Percentiles rank a stretch among this genome's conserved stretches.
Conservation (phyloP, 2,113 vertebrate genomes). For the Fukomys damarensis region DNA sequence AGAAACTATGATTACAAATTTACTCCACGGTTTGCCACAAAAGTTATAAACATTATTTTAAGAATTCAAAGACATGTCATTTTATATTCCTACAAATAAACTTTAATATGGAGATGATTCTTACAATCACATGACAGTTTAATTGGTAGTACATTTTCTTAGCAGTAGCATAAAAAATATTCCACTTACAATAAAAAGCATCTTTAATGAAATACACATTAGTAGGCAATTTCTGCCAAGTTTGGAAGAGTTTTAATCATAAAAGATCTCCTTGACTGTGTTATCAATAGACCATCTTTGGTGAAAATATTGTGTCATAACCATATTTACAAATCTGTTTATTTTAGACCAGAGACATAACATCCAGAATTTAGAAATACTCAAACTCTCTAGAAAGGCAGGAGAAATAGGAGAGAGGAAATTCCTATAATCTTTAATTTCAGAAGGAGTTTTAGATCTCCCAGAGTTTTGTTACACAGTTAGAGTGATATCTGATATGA, state of each 20-base stretch:
- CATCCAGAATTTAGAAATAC: constrained; percentile 54
- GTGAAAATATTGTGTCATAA: background rate
- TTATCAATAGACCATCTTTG: background rate
- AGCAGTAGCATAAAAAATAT: background rate
- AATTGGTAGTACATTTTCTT: background rate
- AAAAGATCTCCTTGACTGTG: constrained; percentile 29
- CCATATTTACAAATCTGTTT: constrained; percentile 30
- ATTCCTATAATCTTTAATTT: constrained; percentile 10
- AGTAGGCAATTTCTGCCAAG: background rate
- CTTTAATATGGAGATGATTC: background rate
- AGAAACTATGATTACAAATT: background rate
- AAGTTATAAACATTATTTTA: background rate
- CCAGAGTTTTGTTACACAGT: background rate
- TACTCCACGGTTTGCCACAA: background rate
- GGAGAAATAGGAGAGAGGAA: background rate
- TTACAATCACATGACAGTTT: background rate
- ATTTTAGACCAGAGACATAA: constrained; percentile 18
- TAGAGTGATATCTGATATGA: background rate
- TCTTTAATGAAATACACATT: background rate
- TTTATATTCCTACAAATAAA: background rate
- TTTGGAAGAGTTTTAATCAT: background rate
- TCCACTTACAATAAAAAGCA: background rate
- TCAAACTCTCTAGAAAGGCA: background rate
- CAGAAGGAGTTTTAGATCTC: background rate
- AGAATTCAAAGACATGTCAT: background rate